Conservation (phyloP, 2,113 vertebrate species). For the Carlito syrichta region DNA sequence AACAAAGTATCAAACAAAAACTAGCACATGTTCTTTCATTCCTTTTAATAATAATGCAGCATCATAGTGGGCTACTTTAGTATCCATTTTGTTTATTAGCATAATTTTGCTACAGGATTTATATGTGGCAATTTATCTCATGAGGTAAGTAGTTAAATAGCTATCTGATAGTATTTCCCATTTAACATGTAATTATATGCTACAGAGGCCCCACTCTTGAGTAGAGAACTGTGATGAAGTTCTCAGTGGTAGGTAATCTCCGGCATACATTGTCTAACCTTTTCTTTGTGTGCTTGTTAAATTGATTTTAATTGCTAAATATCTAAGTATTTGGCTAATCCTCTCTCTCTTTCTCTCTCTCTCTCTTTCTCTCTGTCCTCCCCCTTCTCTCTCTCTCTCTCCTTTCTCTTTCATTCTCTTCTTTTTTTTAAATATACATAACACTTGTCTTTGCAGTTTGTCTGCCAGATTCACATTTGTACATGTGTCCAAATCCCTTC, state of each 20-base stretch:
- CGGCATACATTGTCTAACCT: neutral
- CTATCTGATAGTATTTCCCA: neutral
- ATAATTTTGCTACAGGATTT: neutral
- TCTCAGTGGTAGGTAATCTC: neutral
- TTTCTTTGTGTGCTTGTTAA: neutral
- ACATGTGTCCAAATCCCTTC: neutral
- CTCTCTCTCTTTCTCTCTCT: neutral
- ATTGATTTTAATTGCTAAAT: neutral
- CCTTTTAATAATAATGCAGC: neutral
- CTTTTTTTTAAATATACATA: neutral
- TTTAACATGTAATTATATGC: neutral
- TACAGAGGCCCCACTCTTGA: neutral
- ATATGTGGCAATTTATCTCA: neutral
- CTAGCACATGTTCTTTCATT: neutral
- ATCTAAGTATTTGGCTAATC: neutral
- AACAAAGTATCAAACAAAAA: neutral
- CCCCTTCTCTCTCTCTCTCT: neutral
- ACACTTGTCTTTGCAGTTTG: neutral
- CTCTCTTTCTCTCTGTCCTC: neutral
- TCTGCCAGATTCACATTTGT: neutral
- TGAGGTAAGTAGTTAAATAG: neutral
- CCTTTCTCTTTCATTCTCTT: too few relatives aligned
- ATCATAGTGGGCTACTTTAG: neutral
- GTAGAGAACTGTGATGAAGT: neutral
- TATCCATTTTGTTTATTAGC: neutral